Evolutionary conservation across 2,797 vertebrate species (phyloP), one percentile per base, ranked within the genome.

Genomic region (Dallia pectoralis): DNA sequence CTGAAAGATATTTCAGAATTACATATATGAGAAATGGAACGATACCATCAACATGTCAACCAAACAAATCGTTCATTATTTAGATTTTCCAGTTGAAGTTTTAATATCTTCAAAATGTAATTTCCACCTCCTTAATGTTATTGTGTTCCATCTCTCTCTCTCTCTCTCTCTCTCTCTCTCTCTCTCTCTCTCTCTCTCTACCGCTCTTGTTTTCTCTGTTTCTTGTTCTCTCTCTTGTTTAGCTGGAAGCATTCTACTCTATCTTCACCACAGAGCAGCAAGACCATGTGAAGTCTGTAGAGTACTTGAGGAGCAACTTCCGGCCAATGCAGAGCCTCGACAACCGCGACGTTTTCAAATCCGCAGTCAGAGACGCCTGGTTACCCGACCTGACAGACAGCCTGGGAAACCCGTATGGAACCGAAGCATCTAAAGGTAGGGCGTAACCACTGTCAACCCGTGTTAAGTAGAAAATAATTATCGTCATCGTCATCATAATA

Each of bases 241-340:
- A 99, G 97, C 89, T 98, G 82, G 97, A 99, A 84, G 96, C 97
- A 0, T 99, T 98, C 89, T 99, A 98, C 86, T 98, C 97, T 27
- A 99, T 99, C 91, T 99, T 99, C 90, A 99, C 97, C 85, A 99
- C 97, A 0, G 97, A 99, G 84, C 97, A 98, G 88, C 97, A 98
- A 87, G 97, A 99, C 88, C 97, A 99, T 0, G 97, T 99, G 64
- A 99, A 99, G 84, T 98, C 96, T 0, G 96, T 99, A 87, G 97
- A 99, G 77, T 99, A 99, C 84, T 92, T 99, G 84, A 94, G 96
- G 83, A 98, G 97, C 80, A 99, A 98, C 92, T 98, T 98, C 82
- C 92, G 97, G 56, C 96, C 96, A 4, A 94, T 93, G 81, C 96
- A 99, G 88, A 89, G 9, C 0, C 90, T 99, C 77, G 94, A 97